Base-by-base conservation (phyloP, 1,140 invertebrate genomes). In the Caenorhabditis briggsae region DNA sequence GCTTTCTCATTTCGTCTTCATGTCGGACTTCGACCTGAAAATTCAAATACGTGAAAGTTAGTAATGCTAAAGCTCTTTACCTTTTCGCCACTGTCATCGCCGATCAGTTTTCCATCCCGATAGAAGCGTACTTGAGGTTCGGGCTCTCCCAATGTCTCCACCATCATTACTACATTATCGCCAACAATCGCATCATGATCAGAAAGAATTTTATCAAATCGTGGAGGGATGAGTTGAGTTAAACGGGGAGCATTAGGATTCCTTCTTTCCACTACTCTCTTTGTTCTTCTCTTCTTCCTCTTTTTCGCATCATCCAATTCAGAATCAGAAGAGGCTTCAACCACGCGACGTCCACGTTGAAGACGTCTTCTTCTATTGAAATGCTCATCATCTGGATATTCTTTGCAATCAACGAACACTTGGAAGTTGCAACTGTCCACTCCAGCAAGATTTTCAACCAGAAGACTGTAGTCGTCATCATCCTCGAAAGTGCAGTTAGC, bases 381-480 rank as follows among this genome's bases (percentile, higher is more conserved):
- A 70, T 65, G 61, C 23, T 85, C 84, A 41, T 85, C 65, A 20
- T 85, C 84, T 16, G 61, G 61, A 56, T 59, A 59, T 8, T 85
- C 84, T 74, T 50, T 70, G 46, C 43, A 83, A 20, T 87, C 82
- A 43, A 87, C 86, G 46, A 84, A 87, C 6, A 87, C 56, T 53
- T 87, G 84, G 56, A 87, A 87, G 46, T 87, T 78, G 53, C 86
- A 87, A 74, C 65, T 82, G 25, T 87, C 86, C 8, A 87, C 65
- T 78, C 86, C 86, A 20, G 56, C 86, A n/a, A 87, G 53, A 25
- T 87, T 87, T 53, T 87, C 86, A 33, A 85, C 86, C 8, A 87
- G 41, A 18, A 87, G 82, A 82, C 82, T 87, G 83, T 87, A 87
- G 14, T 87, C 86, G 23, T 87, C 86, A 82, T 87, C 86, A 41